Evolutionary conservation across 92 coral and sea anemone species (phyloP).

Genomic region (Nematostella vectensis): DNA sequence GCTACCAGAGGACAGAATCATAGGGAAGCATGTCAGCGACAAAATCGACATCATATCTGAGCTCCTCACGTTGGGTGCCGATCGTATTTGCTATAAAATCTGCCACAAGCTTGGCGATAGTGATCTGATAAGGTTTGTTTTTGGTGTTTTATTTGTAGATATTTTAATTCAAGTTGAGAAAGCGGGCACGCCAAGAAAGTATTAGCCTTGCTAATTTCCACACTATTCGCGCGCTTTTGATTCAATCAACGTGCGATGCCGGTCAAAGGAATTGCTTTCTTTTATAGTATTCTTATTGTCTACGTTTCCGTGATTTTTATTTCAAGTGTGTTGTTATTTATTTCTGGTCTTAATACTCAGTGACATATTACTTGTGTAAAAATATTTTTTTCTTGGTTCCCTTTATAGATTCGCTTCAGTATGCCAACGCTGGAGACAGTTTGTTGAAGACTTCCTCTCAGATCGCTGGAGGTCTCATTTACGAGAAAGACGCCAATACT

Average conservation of each 20-base stretch:
- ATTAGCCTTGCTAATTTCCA: background rate
- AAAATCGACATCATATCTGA: constrained; percentile 46
- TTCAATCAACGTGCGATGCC: no score
- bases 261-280: no score
- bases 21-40: constrained; percentile 15
- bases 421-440: constrained; percentile 44
- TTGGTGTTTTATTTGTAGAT: background rate
- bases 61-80: constrained; percentile 29
- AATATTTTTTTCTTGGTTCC: no score
- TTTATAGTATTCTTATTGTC: no score
- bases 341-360: no score
- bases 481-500: constrained; percentile 36
- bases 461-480: constrained; percentile 42
- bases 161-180: background rate
- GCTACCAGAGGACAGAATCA: constrained; percentile 33
- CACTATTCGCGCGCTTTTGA: background rate
- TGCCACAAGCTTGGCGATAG: constrained; percentile 39
- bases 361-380: no score
- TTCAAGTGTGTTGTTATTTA: no score
- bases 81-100: constrained; percentile 44
- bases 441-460: constrained; percentile 19
- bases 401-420: constrained; percentile 76
- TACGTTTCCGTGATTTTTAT: no score
- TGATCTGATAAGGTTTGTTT: constrained; percentile 62
- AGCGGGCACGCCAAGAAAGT: background rate